Evolutionary conservation across 2,888 invertebrate species (phyloP).

Genomic region (Agonum fuliginosum): DNA sequence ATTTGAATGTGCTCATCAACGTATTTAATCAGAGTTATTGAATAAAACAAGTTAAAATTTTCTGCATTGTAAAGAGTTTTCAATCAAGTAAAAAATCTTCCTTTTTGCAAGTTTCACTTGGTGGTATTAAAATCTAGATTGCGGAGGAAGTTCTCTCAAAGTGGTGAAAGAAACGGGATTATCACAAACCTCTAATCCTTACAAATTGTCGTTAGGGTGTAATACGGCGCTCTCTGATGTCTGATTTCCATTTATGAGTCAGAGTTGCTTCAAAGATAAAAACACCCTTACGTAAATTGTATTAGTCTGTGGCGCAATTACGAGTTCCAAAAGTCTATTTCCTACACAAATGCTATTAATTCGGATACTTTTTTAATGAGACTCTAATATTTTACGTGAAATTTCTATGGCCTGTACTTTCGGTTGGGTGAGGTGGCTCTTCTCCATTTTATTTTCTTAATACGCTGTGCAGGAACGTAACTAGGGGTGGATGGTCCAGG

Average conservation of each 20-base stretch:
- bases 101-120: slow-evolving; percentile 38
- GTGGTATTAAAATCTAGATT: slow-evolving; percentile 37
- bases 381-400: background rate
- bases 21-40: slow-evolving; percentile 14
- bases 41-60: slow-evolving; percentile 29
- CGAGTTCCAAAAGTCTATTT: slow-evolving; percentile 21
- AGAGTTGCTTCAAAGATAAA: slow-evolving; percentile 29
- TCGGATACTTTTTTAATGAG: slow-evolving; percentile 12
- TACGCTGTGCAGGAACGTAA: no score
- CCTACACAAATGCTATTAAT: slow-evolving; percentile 17
- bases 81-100: slow-evolving; percentile 37
- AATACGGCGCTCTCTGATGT: slow-evolving; percentile 42
- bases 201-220: slow-evolving; percentile 45
- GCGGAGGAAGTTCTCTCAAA: slow-evolving; percentile 21
- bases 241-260: slow-evolving; percentile 46
- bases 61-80: slow-evolving; percentile 31
- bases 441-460: no score
- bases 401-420: no score
- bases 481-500: no score
- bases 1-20: slow-evolving; percentile 2
- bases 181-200: slow-evolving; percentile 46
- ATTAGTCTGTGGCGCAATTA: slow-evolving; percentile 40
- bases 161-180: slow-evolving; percentile 46
- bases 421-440: no score
- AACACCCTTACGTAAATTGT: slow-evolving; percentile 37